A percentile compares a stretch with the other conserved stretches of the same genome.
These are phyloP conservation scores for Fragum fragum DNA, from an alignment of 2,888 invertebrate genomes.

Conservation along the genomic window DNA sequence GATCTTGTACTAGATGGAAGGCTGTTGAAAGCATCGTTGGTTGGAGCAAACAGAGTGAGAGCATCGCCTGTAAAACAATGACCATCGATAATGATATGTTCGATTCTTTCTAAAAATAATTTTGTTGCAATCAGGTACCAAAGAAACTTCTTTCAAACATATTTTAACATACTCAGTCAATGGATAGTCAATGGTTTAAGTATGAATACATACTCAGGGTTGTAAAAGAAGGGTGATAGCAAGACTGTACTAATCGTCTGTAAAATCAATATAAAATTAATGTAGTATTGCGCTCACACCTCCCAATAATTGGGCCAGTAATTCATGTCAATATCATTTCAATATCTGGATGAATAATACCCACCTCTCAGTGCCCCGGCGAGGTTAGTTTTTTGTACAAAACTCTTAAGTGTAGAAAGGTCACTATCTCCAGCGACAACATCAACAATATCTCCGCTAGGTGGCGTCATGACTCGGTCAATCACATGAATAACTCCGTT, in stretches of 20 bases:
- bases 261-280: neutral
- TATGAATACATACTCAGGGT: too few relatives aligned
- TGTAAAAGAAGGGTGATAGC: too few relatives aligned
- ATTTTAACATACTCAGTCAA: too few relatives aligned
- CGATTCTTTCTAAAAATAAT: too few relatives aligned
- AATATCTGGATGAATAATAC: neutral
- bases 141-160: too few relatives aligned
- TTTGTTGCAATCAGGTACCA: too few relatives aligned
- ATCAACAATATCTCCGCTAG: constrained; percentile 68
- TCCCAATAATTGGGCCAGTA: neutral
- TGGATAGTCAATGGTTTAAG: too few relatives aligned
- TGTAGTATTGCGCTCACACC: neutral
- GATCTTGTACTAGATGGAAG: constrained; percentile 27
- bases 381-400: constrained; percentile 63
- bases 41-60: constrained; percentile 70
- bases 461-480: constrained; percentile 73
- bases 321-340: neutral
- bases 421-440: constrained; percentile 64
- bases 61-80: constrained; percentile 36
- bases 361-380: constrained; percentile 62
- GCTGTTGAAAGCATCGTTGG: constrained; percentile 57
- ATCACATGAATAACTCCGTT: constrained; percentile 74
- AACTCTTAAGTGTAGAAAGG: constrained; percentile 66
- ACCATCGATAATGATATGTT: too few relatives aligned
- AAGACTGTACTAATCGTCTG: too few relatives aligned